These are phyloP conservation scores for Brenthis daphne DNA, from an alignment of 2,888 invertebrate species.

Conservation along the genomic window DNA sequence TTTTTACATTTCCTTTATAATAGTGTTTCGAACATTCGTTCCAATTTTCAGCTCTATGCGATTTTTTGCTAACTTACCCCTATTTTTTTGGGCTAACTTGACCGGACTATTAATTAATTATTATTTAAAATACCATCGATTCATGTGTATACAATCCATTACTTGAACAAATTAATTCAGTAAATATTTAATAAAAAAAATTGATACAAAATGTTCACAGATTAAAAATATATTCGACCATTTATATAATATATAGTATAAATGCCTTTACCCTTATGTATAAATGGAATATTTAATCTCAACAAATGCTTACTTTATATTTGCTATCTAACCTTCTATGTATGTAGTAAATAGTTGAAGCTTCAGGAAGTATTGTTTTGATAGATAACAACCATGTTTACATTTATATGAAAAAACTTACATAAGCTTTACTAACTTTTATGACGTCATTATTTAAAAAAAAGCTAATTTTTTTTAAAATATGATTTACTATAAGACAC, in stretches of 20 bases:
- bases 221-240: conserved; percentile 1
- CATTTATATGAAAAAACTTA: conserved; percentile 11
- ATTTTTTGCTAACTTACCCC: no score
- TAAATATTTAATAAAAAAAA: not conserved
- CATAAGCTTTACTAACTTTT: not conserved
- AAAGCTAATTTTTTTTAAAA: no score
- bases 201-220: not conserved
- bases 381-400: conserved; percentile 14
- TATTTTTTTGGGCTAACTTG: no score
- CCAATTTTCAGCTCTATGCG: no score
- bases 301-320: not conserved
- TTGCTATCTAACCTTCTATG: conserved; percentile 7
- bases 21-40: no score
- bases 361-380: conserved; percentile 26
- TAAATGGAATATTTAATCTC: conserved; percentile 16
- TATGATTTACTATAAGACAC: not conserved
- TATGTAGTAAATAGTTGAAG: conserved; percentile 13
- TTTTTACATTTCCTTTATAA: no score
- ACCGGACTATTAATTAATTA: no score
- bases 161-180: not conserved
- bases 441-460: no score
- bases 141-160: no score
- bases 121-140: no score
- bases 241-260: not conserved
- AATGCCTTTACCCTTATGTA: conserved; percentile 16